Percentiles rank a stretch among this genome's conserved stretches.
Evolutionary conservation across 1,140 invertebrate species (phyloP).

Genomic region (Tetraneura akinire): DNA sequence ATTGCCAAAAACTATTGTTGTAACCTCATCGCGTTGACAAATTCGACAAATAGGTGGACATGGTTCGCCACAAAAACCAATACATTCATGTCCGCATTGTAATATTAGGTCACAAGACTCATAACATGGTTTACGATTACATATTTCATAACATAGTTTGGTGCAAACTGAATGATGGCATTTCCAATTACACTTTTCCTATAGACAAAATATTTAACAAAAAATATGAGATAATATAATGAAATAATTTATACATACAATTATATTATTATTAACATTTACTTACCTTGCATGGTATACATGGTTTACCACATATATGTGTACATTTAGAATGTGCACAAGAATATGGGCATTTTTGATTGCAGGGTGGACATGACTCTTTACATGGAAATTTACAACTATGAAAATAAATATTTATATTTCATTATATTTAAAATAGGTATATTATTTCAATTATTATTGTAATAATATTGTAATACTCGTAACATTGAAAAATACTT

Average conservation of each 20-base stretch:
- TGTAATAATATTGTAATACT: too few species aligned
- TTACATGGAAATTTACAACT: constrained; percentile 65
- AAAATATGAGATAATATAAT: too few species aligned
- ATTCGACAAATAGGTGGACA: constrained; percentile 62
- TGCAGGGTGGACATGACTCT: constrained; percentile 67
- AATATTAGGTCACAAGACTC: constrained; percentile 61
- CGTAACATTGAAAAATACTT: too few species aligned
- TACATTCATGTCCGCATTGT: constrained; percentile 66
- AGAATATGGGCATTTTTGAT: constrained; percentile 62
- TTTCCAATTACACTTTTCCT: constrained; percentile 59
- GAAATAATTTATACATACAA: too few species aligned
- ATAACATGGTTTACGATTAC: constrained; percentile 62
- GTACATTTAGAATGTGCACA: constrained; percentile 66
- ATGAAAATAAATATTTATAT: too few species aligned
- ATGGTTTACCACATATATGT: constrained; percentile 65
- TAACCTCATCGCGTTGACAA: constrained; percentile 61
- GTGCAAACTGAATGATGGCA: constrained; percentile 65
- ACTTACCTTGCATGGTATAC: constrained; percentile 64
- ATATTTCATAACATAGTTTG: constrained; percentile 63
- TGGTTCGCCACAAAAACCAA: constrained; percentile 71
- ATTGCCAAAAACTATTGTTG: constrained; percentile 64
- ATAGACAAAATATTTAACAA: constrained; percentile 44
- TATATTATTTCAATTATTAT: too few species aligned
- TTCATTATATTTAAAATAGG: too few species aligned
- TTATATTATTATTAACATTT: not conserved